phyloP scores from a whole-genome alignment of 2,888 invertebrate genomes.

The Dolichomitus sp. region DNA sequence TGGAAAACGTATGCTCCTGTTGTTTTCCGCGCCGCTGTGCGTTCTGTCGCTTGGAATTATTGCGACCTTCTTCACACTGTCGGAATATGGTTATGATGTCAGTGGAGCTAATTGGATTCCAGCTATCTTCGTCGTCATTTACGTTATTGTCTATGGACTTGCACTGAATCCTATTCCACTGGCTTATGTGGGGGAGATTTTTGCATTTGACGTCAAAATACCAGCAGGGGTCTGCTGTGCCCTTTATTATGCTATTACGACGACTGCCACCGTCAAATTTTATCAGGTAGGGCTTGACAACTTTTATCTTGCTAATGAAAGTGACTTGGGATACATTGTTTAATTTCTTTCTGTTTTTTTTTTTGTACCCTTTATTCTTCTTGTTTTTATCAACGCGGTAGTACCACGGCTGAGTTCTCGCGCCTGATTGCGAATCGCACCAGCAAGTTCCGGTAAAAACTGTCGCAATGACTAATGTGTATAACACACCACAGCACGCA shows the following conservation, averaged over 20 bases:
- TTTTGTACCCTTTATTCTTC: background rate
- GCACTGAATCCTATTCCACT: constrained; percentile 83
- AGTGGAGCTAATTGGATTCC: constrained; percentile 80
- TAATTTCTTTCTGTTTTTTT: constrained; percentile 24
- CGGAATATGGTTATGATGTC: constrained; percentile 75
- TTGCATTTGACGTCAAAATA: constrained; percentile 83
- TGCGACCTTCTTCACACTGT: constrained; percentile 79
- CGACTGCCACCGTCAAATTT: constrained; percentile 78
- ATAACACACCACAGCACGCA: constrained; percentile 21
- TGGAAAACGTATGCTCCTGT: constrained; percentile 80
- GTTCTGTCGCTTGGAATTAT: constrained; percentile 75
- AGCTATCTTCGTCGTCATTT: constrained; percentile 79
- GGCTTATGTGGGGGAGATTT: constrained; percentile 83
- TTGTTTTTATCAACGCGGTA: constrained; percentile 19
- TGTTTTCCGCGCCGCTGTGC: constrained; percentile 78
- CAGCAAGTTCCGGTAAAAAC: constrained; percentile 46
- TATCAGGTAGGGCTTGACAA: constrained; percentile 79
- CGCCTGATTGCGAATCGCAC: constrained; percentile 49
- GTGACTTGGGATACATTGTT: constrained; percentile 1
- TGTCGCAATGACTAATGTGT: constrained; percentile 51
- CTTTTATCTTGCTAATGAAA: background rate
- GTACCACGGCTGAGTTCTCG: constrained; percentile 21
- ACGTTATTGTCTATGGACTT: constrained; percentile 80
- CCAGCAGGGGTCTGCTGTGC: constrained; percentile 81
- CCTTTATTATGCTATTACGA: constrained; percentile 81